These are phyloP conservation scores for Synanthedon tipuliformis DNA, from an alignment of 2,888 invertebrate genomes.

Conservation along the genomic window DNA sequence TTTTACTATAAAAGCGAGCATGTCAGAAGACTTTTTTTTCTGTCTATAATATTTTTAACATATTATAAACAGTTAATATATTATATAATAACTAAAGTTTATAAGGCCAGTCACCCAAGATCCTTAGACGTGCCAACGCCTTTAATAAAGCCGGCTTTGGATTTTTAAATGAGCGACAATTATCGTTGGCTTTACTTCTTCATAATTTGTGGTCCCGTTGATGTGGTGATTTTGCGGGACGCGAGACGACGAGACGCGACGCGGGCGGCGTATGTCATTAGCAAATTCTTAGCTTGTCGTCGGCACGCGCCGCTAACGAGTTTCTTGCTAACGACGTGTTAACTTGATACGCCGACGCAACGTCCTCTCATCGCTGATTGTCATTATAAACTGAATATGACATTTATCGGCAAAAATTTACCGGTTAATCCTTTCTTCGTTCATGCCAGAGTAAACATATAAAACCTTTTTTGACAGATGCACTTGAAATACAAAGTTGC, in stretches of 20 bases:
- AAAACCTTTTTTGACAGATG: no score
- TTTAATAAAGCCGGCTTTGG: no score
- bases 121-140: no score
- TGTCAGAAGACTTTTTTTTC: no score
- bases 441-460: no score
- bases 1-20: no score
- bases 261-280: slow-evolving; percentile 43
- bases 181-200: neutral
- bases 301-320: slow-evolving; percentile 64
- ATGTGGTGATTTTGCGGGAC: neutral
- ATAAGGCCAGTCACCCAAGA: no score
- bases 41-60: no score
- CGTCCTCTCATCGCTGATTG: slow-evolving; percentile 13
- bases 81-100: no score
- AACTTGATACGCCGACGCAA: slow-evolving; percentile 44
- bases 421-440: neutral
- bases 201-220: neutral
- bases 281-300: slow-evolving; percentile 63
- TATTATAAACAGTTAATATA: no score
- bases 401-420: neutral
- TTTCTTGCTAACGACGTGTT: slow-evolving; percentile 61
- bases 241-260: neutral
- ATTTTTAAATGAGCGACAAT: neutral
- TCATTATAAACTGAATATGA: slow-evolving; percentile 3
- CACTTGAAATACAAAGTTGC: no score